phyloP scores from a whole-genome alignment of 2,113 vertebrate species.

The Sceloporus tristichus region DNA sequence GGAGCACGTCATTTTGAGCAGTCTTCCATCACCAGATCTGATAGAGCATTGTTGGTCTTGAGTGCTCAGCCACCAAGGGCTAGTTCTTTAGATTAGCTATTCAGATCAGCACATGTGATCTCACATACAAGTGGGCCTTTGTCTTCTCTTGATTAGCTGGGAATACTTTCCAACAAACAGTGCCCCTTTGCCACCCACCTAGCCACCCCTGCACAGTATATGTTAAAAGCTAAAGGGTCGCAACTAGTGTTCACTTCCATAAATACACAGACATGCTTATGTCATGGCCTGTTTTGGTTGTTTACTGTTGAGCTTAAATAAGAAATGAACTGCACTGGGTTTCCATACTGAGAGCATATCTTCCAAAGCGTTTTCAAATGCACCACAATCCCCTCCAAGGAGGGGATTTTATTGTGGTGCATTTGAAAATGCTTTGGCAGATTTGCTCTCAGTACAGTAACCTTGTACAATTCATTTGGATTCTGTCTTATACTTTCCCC shows the following conservation, averaged over 20 bases:
- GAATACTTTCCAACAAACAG: not conserved
- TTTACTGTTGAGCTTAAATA: not conserved
- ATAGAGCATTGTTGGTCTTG: not conserved
- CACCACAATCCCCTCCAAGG: not conserved
- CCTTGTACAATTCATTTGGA: not conserved
- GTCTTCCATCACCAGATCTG: not conserved
- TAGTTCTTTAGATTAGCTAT: conserved; percentile 2
- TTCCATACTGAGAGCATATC: not conserved
- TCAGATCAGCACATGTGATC: not conserved
- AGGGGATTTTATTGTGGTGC: no score
- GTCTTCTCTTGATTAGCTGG: not conserved
- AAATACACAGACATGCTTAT: not conserved
- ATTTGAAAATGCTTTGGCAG: no score
- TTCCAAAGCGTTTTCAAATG: not conserved
- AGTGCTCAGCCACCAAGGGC: not conserved
- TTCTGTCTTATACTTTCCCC: not conserved
- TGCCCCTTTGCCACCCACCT: not conserved
- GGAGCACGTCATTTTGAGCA: not conserved
- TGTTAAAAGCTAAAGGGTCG: not conserved
- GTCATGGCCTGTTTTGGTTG: no score
- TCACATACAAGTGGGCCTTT: not conserved
- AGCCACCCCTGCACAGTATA: not conserved
- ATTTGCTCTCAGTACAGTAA: no score
- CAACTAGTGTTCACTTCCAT: not conserved
- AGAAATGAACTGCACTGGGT: not conserved